Evolutionary conservation across 1,140 invertebrate genomes (phyloP).

Genomic region (Pseudachorutes palmiensis): DNA sequence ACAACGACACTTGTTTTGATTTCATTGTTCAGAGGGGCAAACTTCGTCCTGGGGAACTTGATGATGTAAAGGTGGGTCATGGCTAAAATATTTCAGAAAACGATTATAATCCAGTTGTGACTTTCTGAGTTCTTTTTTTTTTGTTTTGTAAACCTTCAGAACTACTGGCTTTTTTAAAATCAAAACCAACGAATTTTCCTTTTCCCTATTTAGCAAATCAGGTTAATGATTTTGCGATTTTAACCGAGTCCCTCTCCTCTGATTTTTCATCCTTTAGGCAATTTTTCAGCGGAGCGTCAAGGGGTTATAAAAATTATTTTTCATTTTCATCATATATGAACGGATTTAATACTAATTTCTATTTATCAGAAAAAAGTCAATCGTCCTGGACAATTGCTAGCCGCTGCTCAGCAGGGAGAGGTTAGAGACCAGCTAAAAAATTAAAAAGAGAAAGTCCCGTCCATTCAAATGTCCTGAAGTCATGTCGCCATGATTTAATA

Average conservation of each 20-base stretch:
- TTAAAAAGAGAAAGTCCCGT: not conserved
- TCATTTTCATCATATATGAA: too few species aligned
- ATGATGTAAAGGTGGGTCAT: constrained; percentile 57
- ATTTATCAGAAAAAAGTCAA: constrained; percentile 24
- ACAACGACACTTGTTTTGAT: constrained; percentile 3
- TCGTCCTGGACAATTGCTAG: constrained; percentile 26
- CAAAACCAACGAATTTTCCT: constrained; percentile 1
- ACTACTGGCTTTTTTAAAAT: constrained; percentile 4
- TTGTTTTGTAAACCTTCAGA: not conserved
- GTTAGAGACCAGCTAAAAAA: constrained; percentile 8
- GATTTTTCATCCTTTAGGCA: too few species aligned
- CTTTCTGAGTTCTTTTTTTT: constrained; percentile 12
- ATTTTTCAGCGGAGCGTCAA: too few species aligned
- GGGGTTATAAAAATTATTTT: too few species aligned
- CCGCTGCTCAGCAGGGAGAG: constrained; percentile 20
- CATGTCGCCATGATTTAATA: not conserved
- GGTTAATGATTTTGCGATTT: too few species aligned
- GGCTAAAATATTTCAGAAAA: not conserved
- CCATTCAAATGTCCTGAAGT: not conserved
- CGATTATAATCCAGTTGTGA: not conserved
- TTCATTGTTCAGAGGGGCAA: constrained; percentile 50
- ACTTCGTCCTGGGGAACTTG: constrained; percentile 66
- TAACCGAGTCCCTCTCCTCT: too few species aligned
- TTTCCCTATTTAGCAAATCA: too few species aligned
- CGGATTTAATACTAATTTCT: too few species aligned